phyloP scores from a whole-genome alignment of 2,888 invertebrate genomes.

The Chelonus formosanus region DNA sequence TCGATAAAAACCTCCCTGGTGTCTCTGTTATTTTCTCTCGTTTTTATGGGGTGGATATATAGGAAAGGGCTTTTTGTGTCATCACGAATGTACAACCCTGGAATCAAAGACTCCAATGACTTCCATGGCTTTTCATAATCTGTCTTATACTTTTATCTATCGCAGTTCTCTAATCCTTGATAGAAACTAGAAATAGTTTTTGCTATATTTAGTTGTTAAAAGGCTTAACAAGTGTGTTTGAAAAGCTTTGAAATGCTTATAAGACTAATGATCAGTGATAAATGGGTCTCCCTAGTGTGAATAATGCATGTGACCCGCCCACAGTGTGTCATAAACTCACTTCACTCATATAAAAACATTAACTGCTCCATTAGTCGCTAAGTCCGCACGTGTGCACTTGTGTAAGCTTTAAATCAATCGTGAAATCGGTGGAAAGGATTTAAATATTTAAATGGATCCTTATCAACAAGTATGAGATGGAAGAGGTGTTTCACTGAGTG shows the following conservation, averaged over 20 bases:
- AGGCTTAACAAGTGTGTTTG: slow-evolving; percentile 2
- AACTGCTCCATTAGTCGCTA: slow-evolving; percentile 61
- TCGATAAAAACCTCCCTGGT: slow-evolving; percentile 43
- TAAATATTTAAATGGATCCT: neutral
- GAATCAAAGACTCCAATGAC: no score
- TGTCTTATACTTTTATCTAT: no score
- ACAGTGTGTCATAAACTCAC: slow-evolving; percentile 50
- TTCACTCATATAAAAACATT: slow-evolving; percentile 59
- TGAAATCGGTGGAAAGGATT: neutral
- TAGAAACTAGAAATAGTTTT: no score
- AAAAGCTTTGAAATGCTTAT: no score
- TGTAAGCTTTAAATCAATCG: neutral
- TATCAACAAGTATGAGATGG: no score
- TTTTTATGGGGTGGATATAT: slow-evolving; percentile 22
- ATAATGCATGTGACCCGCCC: slow-evolving; percentile 59
- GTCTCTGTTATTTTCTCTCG: slow-evolving; percentile 15
- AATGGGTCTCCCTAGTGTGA: slow-evolving; percentile 14
- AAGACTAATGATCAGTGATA: no score
- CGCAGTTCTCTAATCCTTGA: no score
- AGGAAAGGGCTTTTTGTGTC: slow-evolving; percentile 15
- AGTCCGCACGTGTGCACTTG: slow-evolving; percentile 42
- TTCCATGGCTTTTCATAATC: slow-evolving; percentile 22
- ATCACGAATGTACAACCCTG: no score
- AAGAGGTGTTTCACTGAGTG: no score
- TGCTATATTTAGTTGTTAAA: no score